Evolutionary conservation across 2,113 vertebrate genomes (phyloP), one percentile per base, ranked within the genome.

Genomic region (Plecotus auritus): DNA sequence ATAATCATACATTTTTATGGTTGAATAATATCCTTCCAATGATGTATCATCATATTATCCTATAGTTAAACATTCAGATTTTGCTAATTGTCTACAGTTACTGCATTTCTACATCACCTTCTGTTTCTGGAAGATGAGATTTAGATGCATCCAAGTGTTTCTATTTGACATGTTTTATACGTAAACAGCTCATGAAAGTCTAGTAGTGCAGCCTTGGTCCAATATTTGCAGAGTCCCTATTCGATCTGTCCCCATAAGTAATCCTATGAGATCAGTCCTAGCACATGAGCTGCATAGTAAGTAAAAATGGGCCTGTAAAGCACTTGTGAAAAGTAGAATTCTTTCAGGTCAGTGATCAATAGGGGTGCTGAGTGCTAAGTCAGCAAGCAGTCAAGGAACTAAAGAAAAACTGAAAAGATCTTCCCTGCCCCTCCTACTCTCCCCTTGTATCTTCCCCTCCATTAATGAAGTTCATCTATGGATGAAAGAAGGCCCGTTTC

Each of bases 401-500:
- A 70, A 35, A 74, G 56, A 69, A 54, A 37, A 22, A 7, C 32
- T 66, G 45, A n/a, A 70, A 82, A 89, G 18, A 7, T 61, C 84
- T 45, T 23, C 10, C 22, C 16, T 77, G 22, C 2, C 0, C 23
- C 11, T 45, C 5, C 22, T 54, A 7, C 2, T 0, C 2, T n/a
- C 14, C 17, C 1, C 13, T 59, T 3, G 4, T 35, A 18, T 20
- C 37, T 40, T 42, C 10, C 22, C 7, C 7, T 86, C 22, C 40
- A 42, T n/a, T 80, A 56, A 76, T 74, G 42, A 83, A 85, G 13
- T 28, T 2, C 4, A 32, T 32, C 9, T 67, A 17, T 0, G 0
- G 91, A 42, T 77, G 81, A 93, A 23, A 26, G 64, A 89, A 94
- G 51, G 66, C 91, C 93, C 23, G 83, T 96, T 77, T 88, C 37